phyloP scores from a whole-genome alignment of 2,888 invertebrate genomes.

The Pterostichus niger region DNA sequence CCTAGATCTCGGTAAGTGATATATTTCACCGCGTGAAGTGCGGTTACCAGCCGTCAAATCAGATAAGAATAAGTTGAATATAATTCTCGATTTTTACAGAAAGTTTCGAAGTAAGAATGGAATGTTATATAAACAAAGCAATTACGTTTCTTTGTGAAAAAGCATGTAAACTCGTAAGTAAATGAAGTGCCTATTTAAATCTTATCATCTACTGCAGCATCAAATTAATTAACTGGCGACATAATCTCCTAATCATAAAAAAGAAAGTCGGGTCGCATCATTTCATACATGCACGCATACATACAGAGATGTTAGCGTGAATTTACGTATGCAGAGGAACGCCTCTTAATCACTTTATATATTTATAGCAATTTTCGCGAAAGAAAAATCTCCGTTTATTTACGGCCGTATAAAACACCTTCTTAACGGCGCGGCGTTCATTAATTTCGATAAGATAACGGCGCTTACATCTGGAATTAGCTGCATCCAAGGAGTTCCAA shows the following conservation, averaged over 20 bases:
- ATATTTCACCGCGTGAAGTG: too few species aligned
- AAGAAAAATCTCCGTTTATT: conserved; percentile 54
- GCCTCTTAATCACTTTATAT: conserved; percentile 54
- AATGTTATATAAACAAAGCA: too few species aligned
- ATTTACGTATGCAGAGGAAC: conserved; percentile 52
- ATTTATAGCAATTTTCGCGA: conserved; percentile 58
- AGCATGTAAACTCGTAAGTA: not conserved
- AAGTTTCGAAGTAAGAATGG: too few species aligned
- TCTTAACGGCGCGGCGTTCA: conserved; percentile 64
- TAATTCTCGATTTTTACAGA: too few species aligned
- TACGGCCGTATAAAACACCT: conserved; percentile 58
- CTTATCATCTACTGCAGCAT: conserved; percentile 26
- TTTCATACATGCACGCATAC: conserved; percentile 35
- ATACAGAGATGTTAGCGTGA: conserved; percentile 49
- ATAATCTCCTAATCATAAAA: conserved; percentile 24
- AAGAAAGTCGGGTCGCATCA: conserved; percentile 40
- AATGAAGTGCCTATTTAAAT: conserved; percentile 18
- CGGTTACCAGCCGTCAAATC: too few species aligned
- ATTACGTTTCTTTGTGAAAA: too few species aligned
- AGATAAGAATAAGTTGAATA: too few species aligned
- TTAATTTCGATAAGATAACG: conserved; percentile 66
- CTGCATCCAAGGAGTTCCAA: conserved; percentile 61
- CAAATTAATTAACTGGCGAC: conserved; percentile 29
- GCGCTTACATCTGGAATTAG: conserved; percentile 64
- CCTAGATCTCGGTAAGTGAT: too few species aligned